Conservation (phyloP, 1,140 invertebrate species). For the Melipona quadrifasciata region DNA sequence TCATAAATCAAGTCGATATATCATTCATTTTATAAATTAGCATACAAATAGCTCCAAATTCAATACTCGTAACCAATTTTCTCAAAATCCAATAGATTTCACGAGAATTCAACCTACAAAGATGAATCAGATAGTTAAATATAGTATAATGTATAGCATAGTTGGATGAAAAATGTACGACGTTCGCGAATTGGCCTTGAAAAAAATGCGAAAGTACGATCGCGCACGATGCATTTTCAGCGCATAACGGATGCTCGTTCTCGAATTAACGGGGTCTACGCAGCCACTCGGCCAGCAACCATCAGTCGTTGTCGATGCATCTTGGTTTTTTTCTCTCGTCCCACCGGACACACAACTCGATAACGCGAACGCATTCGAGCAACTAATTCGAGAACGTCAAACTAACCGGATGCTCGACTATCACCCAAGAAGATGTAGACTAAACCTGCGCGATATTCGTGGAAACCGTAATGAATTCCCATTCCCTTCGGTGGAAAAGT, state of each 20-base stretch:
- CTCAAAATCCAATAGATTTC: background rate
- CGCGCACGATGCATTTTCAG: conserved; percentile 41
- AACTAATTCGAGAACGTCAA: background rate
- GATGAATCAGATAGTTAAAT: too few species aligned
- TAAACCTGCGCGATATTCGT: background rate
- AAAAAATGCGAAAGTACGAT: conserved; percentile 54
- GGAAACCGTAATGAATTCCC: background rate
- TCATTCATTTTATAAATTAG: background rate
- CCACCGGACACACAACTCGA: conserved; percentile 8
- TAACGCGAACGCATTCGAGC: conserved; percentile 7
- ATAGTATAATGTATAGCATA: too few species aligned
- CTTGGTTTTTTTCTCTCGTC: conserved; percentile 2
- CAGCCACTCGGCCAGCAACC: conserved; percentile 37
- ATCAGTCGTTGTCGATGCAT: conserved; percentile 16
- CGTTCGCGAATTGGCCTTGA: background rate
- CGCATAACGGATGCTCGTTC: conserved; percentile 59
- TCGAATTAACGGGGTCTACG: conserved; percentile 62
- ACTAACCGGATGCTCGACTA: background rate
- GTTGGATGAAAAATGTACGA: conserved; percentile 1
- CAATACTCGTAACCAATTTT: background rate
- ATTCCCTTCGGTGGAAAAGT: background rate
- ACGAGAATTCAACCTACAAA: too few species aligned
- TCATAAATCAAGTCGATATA: too few species aligned
- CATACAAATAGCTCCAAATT: background rate
- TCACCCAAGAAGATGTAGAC: background rate